phyloP scores from a whole-genome alignment of 2,113 vertebrate species.

The Speoplatyrhinus poulsoni region DNA sequence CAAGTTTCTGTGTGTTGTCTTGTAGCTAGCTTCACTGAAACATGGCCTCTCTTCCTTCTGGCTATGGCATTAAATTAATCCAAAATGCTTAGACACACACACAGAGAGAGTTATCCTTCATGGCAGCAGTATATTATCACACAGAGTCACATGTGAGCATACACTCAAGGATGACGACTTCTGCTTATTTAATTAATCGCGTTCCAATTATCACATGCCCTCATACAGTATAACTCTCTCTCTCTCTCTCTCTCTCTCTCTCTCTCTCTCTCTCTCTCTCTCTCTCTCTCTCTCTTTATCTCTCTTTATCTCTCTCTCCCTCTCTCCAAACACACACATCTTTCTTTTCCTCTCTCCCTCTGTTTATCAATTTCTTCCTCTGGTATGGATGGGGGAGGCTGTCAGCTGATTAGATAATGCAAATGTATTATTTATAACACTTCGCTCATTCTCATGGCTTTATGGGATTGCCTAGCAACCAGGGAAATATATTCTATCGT shows the following conservation, averaged over 20 bases:
- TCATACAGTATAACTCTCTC: neutral
- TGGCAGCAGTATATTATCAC: constrained; percentile 39
- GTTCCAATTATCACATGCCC: constrained; percentile 69
- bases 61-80: constrained; percentile 55
- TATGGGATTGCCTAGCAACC: constrained; percentile 83
- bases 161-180: constrained; percentile 63
- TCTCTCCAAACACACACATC: neutral
- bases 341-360: constrained; percentile 14
- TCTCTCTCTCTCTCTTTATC: constrained; percentile 7
- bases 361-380: constrained; percentile 15
- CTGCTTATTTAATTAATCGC: constrained; percentile 68
- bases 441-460: constrained; percentile 72
- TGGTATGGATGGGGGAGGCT: constrained; percentile 61
- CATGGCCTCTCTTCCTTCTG: constrained; percentile 36
- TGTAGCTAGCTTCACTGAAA: constrained; percentile 27
- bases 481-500: constrained; percentile 75
- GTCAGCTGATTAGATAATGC: constrained; percentile 81
- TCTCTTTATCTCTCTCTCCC: constrained; percentile 10
- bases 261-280: constrained; percentile 5
- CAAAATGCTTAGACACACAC: constrained; percentile 28
- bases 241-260: constrained; percentile 8
- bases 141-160: constrained; percentile 46
- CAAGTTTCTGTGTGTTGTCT: neutral
- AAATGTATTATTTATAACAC: constrained; percentile 85
- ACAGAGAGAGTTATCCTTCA: constrained; percentile 29